Evolutionary conservation across 2,888 invertebrate species (phyloP).

Genomic region (Dynastes hyllus): DNA sequence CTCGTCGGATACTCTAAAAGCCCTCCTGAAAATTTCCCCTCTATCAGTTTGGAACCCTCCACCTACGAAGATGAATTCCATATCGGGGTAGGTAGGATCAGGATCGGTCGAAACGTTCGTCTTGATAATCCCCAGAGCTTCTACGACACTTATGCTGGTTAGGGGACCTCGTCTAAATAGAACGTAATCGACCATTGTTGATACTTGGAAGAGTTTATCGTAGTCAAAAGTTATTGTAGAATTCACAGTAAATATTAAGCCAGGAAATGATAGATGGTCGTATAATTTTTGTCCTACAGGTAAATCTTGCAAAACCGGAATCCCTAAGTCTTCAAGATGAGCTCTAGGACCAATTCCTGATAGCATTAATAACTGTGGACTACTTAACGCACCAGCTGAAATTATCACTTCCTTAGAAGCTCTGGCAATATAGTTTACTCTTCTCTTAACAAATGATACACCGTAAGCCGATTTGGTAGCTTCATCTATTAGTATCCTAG

Average conservation of each 20-base stretch:
- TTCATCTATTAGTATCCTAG: constrained; percentile 74
- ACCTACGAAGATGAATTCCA: constrained; percentile 77
- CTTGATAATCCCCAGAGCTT: constrained; percentile 75
- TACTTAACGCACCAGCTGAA: constrained; percentile 82
- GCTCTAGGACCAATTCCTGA: constrained; percentile 79
- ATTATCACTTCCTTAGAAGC: constrained; percentile 75
- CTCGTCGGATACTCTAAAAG: constrained; percentile 75
- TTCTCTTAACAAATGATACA: constrained; percentile 66
- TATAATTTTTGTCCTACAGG: constrained; percentile 80
- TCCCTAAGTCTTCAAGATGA: constrained; percentile 75
- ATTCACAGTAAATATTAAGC: constrained; percentile 74
- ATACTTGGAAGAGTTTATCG: constrained; percentile 54
- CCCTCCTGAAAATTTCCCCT: constrained; percentile 63
- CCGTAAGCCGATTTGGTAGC: constrained; percentile 70
- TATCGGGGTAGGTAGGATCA: constrained; percentile 75
- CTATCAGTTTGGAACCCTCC: constrained; percentile 75
- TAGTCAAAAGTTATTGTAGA: constrained; percentile 64
- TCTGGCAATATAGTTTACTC: constrained; percentile 57
- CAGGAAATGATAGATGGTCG: constrained; percentile 79
- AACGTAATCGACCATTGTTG: constrained; percentile 65
- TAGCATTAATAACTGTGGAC: constrained; percentile 83
- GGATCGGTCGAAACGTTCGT: constrained; percentile 33
- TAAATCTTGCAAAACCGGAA: constrained; percentile 77
- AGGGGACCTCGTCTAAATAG: constrained; percentile 73
- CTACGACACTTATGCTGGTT: constrained; percentile 76